Base-by-base conservation (phyloP, 92 coral and sea anemone genomes). In the Porites rus region DNA sequence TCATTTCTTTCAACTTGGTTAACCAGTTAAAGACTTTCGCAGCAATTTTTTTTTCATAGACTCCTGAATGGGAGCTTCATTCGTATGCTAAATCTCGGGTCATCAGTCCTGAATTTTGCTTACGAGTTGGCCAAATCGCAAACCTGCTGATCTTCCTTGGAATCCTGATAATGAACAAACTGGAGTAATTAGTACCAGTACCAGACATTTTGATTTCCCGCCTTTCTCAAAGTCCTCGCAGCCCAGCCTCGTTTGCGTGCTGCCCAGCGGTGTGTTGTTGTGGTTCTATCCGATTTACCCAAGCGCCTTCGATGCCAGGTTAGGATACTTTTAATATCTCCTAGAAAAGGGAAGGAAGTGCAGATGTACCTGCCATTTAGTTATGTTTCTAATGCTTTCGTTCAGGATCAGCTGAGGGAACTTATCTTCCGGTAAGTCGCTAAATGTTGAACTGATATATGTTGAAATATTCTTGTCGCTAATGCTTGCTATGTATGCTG, bases 161-260 rank as follows among this genome's bases (percentile, higher is more conserved):
- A 38, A 38, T 38, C 46, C 46, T 38, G 2, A 38, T 38, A 38
- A 6, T 38, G 46, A 38, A 38, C 46, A 38, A 38, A 38, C 46
- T 38, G 46, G 46, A 38, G 46, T 38, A 4, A 38, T 28, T 28
- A 28, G 31, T 28, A 38, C 46, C 6, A 38, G 46, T 38, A 38
- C 46, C 46, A 38, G 46, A 38, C 5, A 38, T 4, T 38, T 8
- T 68, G 19, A 7, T 63, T 80, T 80, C 65, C 76, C 67, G 64
- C 78, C 67, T 28, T 58, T 51, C 52, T 3, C 6, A 51, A 14
- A 17, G 9, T 60, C 7, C 18, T 11, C 13, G 6, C 6, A 38
- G 46, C 46, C 21, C 6, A 58, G 78, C 77, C 86, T 81, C 77
- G 69, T 69, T 81, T 81, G 86, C 86, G 71, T 81, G 75, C 16